Evolutionary conservation across 1,140 invertebrate species (phyloP).

Genomic region (Sitodiplosis mosellana): DNA sequence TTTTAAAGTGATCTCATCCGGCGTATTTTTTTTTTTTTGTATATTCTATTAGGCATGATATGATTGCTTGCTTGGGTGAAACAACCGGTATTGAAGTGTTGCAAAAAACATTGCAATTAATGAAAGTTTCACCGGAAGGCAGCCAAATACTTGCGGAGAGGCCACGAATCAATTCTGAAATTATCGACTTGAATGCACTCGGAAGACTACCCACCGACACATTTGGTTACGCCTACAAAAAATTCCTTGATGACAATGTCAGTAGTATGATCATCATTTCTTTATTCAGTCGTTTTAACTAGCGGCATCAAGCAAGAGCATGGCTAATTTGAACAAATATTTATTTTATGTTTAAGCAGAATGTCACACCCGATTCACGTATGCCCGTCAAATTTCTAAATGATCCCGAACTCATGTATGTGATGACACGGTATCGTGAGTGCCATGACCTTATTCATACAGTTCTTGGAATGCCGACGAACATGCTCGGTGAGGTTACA

Average conservation of each 20-base stretch:
- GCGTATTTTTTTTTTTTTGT: constrained; percentile 3
- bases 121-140: constrained; percentile 42
- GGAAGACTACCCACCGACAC: constrained; percentile 54
- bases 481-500: constrained; percentile 80
- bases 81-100: constrained; percentile 60
- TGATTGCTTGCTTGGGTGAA: constrained; percentile 87
- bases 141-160: constrained; percentile 50
- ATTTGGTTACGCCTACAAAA: constrained; percentile 64
- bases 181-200: constrained; percentile 58
- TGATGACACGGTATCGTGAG: constrained; percentile 94
- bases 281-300: constrained; percentile 2
- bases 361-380: constrained; percentile 85
- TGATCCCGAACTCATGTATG: constrained; percentile 79
- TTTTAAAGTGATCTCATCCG: no score
- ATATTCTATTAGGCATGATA: constrained; percentile 61
- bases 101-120: constrained; percentile 40
- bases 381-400: constrained; percentile 77
- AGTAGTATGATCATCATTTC: constrained; percentile 10
- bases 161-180: constrained; percentile 72
- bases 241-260: constrained; percentile 65
- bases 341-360: constrained; percentile 26
- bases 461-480: constrained; percentile 80
- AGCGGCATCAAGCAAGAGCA: not conserved
- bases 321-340: constrained; percentile 3
- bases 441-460: constrained; percentile 91